Percentiles rank a stretch among this genome's conserved stretches.
phyloP scores from a whole-genome alignment of 2,797 vertebrate genomes.

The Sebastes cheni region DNA sequence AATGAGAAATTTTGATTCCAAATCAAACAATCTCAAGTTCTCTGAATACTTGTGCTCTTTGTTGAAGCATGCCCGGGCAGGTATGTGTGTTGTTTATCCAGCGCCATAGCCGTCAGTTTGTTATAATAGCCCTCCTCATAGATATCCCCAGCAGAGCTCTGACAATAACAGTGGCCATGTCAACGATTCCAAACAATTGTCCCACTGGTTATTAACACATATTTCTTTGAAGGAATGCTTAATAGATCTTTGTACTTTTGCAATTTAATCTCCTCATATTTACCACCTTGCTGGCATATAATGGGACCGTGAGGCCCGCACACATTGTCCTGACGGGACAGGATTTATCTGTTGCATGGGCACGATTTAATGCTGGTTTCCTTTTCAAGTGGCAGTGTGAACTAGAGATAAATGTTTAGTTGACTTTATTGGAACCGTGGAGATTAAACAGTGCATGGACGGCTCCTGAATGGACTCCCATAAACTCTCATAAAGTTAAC shows the following conservation, averaged over 20 bases:
- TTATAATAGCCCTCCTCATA: not conserved
- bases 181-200: slow-evolving; percentile 36
- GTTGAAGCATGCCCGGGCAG: slow-evolving; percentile 43
- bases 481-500: not conserved
- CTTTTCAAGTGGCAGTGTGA: not conserved
- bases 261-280: not conserved
- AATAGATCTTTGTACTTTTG: not conserved
- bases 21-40: slow-evolving; percentile 14
- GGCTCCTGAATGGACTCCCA: not conserved
- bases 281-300: not conserved
- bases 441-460: not conserved
- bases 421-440: not conserved
- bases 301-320: not conserved
- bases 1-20: not conserved
- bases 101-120: not conserved
- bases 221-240: not conserved
- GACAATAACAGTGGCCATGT: slow-evolving; percentile 24
- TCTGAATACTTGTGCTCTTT: not conserved
- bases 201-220: not conserved
- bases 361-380: too few relatives aligned
- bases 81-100: slow-evolving; percentile 12
- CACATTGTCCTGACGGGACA: not conserved
- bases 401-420: not conserved
- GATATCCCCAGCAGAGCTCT: slow-evolving; percentile 25
- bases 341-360: not conserved